Evolutionary conservation across 2,797 vertebrate genomes (phyloP).

Genomic region (Hyperoplus lanceolatus): DNA sequence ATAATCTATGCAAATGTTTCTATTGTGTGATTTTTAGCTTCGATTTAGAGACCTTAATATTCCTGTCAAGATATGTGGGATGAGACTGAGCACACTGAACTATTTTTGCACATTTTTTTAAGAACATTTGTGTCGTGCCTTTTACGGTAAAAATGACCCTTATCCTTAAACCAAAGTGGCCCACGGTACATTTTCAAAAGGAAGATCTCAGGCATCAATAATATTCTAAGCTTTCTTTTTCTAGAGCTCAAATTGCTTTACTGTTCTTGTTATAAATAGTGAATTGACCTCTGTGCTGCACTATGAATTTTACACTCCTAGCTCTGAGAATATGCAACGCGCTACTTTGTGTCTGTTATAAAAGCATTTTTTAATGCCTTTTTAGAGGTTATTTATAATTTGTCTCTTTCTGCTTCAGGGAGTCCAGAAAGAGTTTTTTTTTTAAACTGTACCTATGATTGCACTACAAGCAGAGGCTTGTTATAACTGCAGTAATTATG

Average conservation of each 20-base stretch:
- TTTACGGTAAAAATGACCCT: slow-evolving; percentile 18
- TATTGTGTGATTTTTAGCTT: slow-evolving; percentile 20
- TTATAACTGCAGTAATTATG: slow-evolving; percentile 22
- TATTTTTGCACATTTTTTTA: slow-evolving; percentile 44
- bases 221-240: slow-evolving; percentile 19
- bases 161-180: slow-evolving; percentile 56
- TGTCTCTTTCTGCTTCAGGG: slow-evolving; percentile 46
- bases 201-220: slow-evolving; percentile 55
- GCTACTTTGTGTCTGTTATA: slow-evolving; percentile 28
- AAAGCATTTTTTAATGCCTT: slow-evolving; percentile 35
- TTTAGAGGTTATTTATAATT: slow-evolving; percentile 23
- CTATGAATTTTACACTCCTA: slow-evolving; percentile 18
- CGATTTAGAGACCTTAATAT: slow-evolving; percentile 10
- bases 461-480: slow-evolving; percentile 44
- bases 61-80: neutral
- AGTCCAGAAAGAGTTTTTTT: slow-evolving; percentile 19
- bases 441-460: slow-evolving; percentile 29
- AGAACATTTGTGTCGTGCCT: slow-evolving; percentile 62
- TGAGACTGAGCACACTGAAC: slow-evolving; percentile 20
- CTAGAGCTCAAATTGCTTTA: slow-evolving; percentile 5
- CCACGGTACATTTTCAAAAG: slow-evolving; percentile 1
- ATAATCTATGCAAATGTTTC: slow-evolving; percentile 36
- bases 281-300: slow-evolving; percentile 6
- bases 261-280: slow-evolving; percentile 7
- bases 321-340: slow-evolving; percentile 14